Evolutionary conservation across 2,797 vertebrate genomes (phyloP), one percentile per base, ranked within the genome.

Genomic region (Stomatorhinus walkeri): DNA sequence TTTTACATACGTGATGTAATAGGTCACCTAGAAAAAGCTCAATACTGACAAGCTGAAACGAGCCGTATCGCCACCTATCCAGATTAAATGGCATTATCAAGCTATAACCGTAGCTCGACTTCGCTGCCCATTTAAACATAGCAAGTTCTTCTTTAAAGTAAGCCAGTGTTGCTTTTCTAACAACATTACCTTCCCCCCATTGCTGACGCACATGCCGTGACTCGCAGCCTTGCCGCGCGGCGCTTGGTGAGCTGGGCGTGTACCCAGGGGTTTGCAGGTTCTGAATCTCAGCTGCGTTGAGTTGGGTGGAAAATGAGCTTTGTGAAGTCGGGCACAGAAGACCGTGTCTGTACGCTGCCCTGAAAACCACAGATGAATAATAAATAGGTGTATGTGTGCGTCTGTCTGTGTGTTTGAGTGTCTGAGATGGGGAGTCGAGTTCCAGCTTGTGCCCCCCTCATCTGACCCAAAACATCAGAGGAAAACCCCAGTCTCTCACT

Each of bases 401-500:
- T 68, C 9, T 68, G 61, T 68, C 22, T 68, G 24, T 28, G 61
- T 68, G 24, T 68, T 32, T 68, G 28, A 28, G 68, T 76, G 68
- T 76, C 28, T 76, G 68, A 76, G 32, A 46, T 8, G 10, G 68
- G 32, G 68, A 76, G 28, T 36, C 24, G 0, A 76, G 36, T 36
- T 43, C 36, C 72, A 79, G 72, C 72, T 43, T 43, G 16, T 76
- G 32, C 40, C 36, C 40, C 76, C 19, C 72, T 36, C 76, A 79
- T 79, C 76, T n/a, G 40, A 46, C 36, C 76, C 19, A 43, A 79
- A 79, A 79, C 76, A 79, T 79, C 76, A 40, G 19, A 79, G 76
- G 40, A 79, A n/a, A 19, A 79, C 43, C 43, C 83, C 88, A 90
- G 49, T 83, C 76, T 56, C 43, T 89, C 46, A 59, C 49, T 89